Evolutionary conservation across 2,888 invertebrate genomes (phyloP).

Genomic region (Drosophila melanosoma): DNA sequence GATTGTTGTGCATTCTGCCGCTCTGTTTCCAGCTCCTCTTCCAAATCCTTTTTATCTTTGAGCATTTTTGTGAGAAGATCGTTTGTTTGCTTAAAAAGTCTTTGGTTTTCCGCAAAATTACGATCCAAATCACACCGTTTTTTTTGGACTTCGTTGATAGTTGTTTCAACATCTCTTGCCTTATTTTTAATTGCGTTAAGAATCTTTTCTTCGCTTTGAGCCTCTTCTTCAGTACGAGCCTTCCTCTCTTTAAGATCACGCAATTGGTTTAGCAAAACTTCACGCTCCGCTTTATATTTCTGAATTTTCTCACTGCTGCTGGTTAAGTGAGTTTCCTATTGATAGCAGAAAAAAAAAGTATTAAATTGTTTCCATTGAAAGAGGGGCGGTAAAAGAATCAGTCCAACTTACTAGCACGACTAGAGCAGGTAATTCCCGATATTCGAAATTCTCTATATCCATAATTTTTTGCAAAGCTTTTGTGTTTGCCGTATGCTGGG

Average conservation of each 20-base stretch:
- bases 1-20: conserved; percentile 66
- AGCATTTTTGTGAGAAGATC: conserved; percentile 39
- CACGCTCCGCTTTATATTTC: conserved; percentile 82
- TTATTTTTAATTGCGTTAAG: conserved; percentile 84
- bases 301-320: conserved; percentile 53
- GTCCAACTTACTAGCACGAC: conserved; percentile 75
- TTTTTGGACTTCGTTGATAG: conserved; percentile 55
- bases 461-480: conserved; percentile 65
- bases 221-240: conserved; percentile 42
- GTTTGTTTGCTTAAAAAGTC: conserved; percentile 42
- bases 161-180: conserved; percentile 74
- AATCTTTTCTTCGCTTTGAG: conserved; percentile 54
- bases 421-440: conserved; percentile 79
- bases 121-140: conserved; percentile 63
- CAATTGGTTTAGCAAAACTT: conserved; percentile 80
- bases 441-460: conserved; percentile 82
- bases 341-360: background rate
- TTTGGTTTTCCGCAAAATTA: conserved; percentile 49
- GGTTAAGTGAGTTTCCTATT: conserved; percentile 54
- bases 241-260: conserved; percentile 72
- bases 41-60: conserved; percentile 24
- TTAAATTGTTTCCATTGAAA: background rate
- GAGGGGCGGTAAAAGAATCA: background rate
- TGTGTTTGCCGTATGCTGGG: conserved; percentile 55
- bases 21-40: conserved; percentile 42